Base-by-base conservation (phyloP, 2,888 invertebrate genomes). In the Piscicola geometra region DNA sequence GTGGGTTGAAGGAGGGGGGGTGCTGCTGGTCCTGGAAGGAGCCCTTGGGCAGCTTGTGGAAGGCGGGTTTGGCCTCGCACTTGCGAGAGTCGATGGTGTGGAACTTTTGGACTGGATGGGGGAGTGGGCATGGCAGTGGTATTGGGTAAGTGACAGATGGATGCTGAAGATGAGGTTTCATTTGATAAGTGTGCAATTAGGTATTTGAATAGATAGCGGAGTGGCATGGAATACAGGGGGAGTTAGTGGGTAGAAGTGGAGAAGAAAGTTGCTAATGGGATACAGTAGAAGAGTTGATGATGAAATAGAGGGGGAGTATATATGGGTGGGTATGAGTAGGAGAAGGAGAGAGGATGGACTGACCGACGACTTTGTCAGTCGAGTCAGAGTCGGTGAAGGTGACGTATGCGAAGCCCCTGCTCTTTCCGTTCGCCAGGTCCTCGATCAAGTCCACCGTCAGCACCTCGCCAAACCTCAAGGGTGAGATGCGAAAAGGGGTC, bases 361-460 rank as follows among this genome's bases (percentile, higher is more conserved):
- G 15, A 78, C 78, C 56, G 52, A 71, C 33, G 15, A 94, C 91
- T 88, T 93, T 94, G 85, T 95, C 95, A 76, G 95, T 94, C 1
- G 94, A 91, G 86, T 95, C 95, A 84, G 94, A 94, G 84, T 95
- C 95, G 83, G 94, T 93, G 86, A 93, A 96, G 85, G 94, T 94
- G 47, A 96, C 91, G 85, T 95, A 96, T 41, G 93, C 95, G 85
- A 78, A 78, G 33, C 79, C 78, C 41, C 78, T 66, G 32, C 64
- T 76, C 25, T 64, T 66, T 18, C 68, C 41, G 0, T 78, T 79
- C 25, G 75, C 70, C 21, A 50, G 56, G 75, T 81, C 80, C 50
- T 76, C 75, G 67, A 79, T 77, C 18, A 80, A 47, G 33, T 78
- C 76, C 32, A 77, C 76, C n/a, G 77, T 76, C 5, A 77, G 74